phyloP scores from a whole-genome alignment of 2,113 vertebrate genomes.

The Chlorocebus sabaeus region DNA sequence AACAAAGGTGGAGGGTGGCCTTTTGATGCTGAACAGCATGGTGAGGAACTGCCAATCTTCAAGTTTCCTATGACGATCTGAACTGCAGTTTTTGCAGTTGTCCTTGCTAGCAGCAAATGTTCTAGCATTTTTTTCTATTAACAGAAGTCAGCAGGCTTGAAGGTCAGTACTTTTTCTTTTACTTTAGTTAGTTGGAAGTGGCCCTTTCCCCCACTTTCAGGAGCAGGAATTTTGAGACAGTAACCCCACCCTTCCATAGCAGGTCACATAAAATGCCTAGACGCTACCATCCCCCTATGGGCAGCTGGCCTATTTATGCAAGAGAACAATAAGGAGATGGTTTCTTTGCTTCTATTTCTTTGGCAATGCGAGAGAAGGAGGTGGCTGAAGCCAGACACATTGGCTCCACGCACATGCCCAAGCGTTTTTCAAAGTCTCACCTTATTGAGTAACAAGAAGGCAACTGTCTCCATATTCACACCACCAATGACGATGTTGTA shows the following conservation, averaged over 20 bases:
- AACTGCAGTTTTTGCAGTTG: not conserved
- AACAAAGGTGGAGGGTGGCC: not conserved
- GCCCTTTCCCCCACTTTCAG: conserved; percentile 1
- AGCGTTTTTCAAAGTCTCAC: conserved; percentile 65
- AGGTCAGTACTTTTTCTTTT: not conserved
- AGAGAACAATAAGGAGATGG: conserved; percentile 75
- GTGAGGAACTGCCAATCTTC: not conserved
- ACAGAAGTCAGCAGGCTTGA: not conserved
- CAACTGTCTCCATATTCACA: conserved; percentile 55
- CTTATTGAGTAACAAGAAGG: conserved; percentile 70
- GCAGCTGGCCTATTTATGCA: conserved; percentile 54
- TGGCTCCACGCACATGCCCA: conserved; percentile 71
- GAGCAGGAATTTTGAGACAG: conserved; percentile 48
- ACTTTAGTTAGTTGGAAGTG: not conserved
- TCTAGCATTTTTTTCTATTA: not conserved
- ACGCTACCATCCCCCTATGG: conserved; percentile 12
- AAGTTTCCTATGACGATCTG: not conserved
- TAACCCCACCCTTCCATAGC: conserved; percentile 45
- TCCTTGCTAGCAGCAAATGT: not conserved
- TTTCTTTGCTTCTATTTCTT: conserved; percentile 62
- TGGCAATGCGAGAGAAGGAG: conserved; percentile 70
- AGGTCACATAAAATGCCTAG: conserved; percentile 57
- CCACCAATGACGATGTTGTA: conserved; percentile 21
- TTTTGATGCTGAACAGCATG: not conserved
- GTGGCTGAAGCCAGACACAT: conserved; percentile 72